Evolutionary conservation across 2,888 invertebrate genomes (phyloP).

Genomic region (Smittia aterrima): DNA sequence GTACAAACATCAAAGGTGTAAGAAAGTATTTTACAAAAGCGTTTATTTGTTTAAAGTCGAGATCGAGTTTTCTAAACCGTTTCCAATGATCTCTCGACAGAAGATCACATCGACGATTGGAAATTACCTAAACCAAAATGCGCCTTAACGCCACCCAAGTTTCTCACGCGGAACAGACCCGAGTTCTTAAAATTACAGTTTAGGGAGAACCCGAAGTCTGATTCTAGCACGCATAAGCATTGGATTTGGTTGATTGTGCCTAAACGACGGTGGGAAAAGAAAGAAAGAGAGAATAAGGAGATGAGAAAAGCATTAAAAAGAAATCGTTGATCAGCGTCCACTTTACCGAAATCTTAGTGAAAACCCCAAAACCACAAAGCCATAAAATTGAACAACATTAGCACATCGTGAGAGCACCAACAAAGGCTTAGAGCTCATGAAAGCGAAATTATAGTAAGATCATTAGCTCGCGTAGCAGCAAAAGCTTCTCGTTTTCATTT

Average conservation of each 20-base stretch:
- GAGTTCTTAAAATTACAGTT: conserved; percentile 93
- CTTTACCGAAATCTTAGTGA: not conserved
- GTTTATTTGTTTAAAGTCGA: not conserved
- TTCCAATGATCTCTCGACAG: too few relatives aligned
- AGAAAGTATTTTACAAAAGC: conserved; percentile 17
- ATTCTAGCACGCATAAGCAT: conserved; percentile 58
- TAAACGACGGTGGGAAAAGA: conserved; percentile 4
- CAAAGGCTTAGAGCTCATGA: not conserved
- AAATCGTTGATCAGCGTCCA: too few relatives aligned
- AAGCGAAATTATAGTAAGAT: not conserved
- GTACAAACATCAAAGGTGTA: not conserved
- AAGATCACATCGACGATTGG: too few relatives aligned
- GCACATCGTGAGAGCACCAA: not conserved
- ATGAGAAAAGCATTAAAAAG: not conserved
- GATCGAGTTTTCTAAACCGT: not conserved
- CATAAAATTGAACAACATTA: not conserved
- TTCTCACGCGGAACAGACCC: conserved; percentile 84
- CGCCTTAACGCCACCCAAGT: conserved; percentile 86
- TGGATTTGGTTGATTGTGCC: conserved; percentile 8
- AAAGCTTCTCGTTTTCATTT: not conserved
- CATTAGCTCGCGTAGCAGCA: not conserved
- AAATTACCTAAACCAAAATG: conserved; percentile 82
- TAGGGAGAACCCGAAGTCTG: conserved; percentile 85
- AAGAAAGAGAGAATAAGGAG: not conserved
- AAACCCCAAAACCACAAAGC: not conserved